A percentile compares a stretch with the other conserved stretches of the same genome.
Conservation (phyloP, 1,140 invertebrate genomes). For the Berghia stephanieae region DNA sequence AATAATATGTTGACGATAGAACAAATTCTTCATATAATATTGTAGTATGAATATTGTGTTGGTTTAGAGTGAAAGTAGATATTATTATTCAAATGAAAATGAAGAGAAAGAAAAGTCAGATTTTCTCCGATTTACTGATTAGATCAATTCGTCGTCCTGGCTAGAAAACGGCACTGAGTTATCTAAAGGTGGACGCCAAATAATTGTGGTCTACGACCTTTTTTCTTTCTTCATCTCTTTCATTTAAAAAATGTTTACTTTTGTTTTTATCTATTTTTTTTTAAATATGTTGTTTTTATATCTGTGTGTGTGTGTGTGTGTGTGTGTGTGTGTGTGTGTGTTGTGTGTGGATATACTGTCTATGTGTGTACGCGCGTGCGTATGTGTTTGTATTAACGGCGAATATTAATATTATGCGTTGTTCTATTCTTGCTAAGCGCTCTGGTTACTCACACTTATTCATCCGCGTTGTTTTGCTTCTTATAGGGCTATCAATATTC, state of each 20-base stretch:
- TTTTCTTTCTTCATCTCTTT: neutral
- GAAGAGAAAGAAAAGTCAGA: conserved; percentile 3
- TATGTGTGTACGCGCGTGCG: neutral
- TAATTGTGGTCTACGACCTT: neutral
- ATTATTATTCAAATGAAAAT: no score
- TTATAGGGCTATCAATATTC: neutral
- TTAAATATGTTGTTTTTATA: neutral
- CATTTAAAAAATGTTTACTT: neutral
- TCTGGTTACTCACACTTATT: neutral
- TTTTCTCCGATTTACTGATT: no score
- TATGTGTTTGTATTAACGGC: neutral
- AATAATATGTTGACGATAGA: no score
- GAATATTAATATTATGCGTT: neutral
- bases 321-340: conserved; percentile 19
- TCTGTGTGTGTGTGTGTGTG: conserved; percentile 24
- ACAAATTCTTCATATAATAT: no score
- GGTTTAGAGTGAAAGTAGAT: no score
- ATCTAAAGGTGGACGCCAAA: neutral
- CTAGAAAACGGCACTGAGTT: neutral
- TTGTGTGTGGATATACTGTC: no score
- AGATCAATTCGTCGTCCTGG: no score
- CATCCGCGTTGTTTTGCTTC: neutral
- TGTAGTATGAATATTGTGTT: no score
- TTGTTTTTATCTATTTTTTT: neutral
- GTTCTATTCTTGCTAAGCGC: neutral